Conservation (phyloP, 2,113 vertebrate species). For the Alosa alosa region DNA sequence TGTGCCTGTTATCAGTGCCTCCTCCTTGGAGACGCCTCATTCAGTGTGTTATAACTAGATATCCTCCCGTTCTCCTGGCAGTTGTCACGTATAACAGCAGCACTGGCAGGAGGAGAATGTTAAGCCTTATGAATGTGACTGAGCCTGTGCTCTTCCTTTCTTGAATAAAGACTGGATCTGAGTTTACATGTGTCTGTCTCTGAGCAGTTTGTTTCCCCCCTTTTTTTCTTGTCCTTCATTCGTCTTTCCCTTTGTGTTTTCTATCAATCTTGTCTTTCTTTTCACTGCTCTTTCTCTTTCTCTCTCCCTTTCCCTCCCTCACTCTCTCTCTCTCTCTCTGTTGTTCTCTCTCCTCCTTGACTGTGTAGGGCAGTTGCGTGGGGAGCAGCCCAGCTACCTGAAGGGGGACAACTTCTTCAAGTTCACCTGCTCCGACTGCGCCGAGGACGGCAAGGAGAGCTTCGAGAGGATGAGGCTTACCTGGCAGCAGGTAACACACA, state of each 20-base stretch:
- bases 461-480: slow-evolving; percentile 93
- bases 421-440: slow-evolving; percentile 86
- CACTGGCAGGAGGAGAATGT: not conserved
- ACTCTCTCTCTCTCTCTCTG: not conserved
- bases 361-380: slow-evolving; percentile 81
- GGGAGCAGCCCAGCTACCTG: slow-evolving; percentile 90
- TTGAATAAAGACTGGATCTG: slow-evolving; percentile 34
- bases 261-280: not conserved
- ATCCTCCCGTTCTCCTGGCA: not conserved
- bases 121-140: not conserved
- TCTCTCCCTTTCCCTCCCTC: not conserved
- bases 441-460: slow-evolving; percentile 88
- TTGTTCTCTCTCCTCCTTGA: not conserved
- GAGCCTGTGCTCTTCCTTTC: not conserved
- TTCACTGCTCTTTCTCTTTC: not conserved
- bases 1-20: not conserved
- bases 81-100: not conserved
- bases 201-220: not conserved
- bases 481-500: slow-evolving; percentile 82
- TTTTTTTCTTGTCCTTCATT: not conserved
- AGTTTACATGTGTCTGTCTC: slow-evolving; percentile 15
- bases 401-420: slow-evolving; percentile 99
- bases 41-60: too few species aligned
- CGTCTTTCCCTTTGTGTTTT: not conserved
- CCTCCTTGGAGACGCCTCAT: not conserved